Conservation (phyloP, 2,888 invertebrate genomes). For the Euplagia quadripunctaria region DNA sequence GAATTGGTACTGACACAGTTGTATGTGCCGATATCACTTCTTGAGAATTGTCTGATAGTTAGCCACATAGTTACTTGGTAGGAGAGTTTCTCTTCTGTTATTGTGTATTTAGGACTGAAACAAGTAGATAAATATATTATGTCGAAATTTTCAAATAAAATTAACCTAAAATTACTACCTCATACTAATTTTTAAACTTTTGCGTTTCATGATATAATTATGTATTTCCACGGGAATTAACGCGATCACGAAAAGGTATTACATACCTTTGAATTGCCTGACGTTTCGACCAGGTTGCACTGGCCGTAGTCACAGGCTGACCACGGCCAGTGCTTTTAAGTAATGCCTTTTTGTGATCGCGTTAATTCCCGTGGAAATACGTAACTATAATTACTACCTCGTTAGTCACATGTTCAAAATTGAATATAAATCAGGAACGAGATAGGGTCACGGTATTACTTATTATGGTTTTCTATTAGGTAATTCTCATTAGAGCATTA, state of each 20-base stretch:
- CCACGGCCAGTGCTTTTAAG: no score
- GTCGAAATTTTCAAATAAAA: background rate
- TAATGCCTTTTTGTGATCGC: no score
- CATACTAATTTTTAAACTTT: no score
- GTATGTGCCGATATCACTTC: conserved; percentile 89
- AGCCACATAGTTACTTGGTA: conserved; percentile 93
- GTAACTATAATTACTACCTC: background rate
- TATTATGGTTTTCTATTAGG: background rate
- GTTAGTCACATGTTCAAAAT: background rate
- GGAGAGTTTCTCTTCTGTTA: conserved; percentile 90
- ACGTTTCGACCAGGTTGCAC: no score
- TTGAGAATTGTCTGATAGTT: conserved; percentile 87
- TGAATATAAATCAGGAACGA: background rate
- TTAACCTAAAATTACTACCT: no score
- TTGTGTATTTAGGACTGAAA: conserved; percentile 91
- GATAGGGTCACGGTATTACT: background rate
- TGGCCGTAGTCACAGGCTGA: no score
- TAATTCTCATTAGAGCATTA: background rate
- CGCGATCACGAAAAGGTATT: no score
- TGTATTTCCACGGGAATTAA: no score
- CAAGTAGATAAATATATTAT: conserved; percentile 19
- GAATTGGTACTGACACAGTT: conserved; percentile 94
- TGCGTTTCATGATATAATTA: no score
- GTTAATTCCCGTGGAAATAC: no score
- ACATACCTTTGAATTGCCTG: no score